These are phyloP conservation scores for Amazona guildingii DNA, from an alignment of 2,113 vertebrate species.

Conservation along the genomic window DNA sequence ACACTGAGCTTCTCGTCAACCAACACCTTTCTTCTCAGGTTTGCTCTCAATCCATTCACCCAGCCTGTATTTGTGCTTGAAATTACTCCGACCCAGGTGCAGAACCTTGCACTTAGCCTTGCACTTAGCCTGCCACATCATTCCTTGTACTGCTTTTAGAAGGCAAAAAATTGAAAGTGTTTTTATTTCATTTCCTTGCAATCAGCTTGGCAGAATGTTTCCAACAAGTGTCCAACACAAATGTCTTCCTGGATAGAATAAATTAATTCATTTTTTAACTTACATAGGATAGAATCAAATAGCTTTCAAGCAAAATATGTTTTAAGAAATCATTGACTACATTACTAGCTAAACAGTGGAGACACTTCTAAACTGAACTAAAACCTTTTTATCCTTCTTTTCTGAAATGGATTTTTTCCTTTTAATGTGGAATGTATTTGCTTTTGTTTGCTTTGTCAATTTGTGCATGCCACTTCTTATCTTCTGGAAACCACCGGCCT, in stretches of 20 bases:
- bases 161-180: not conserved
- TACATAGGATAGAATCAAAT: not conserved
- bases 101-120: not conserved
- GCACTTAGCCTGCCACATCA: not conserved
- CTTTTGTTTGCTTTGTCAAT: not conserved
- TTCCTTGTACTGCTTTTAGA: not conserved
- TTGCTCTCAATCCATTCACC: not conserved
- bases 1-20: not conserved
- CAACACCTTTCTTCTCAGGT: not conserved
- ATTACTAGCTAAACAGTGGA: fast-evolving
- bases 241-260: not conserved
- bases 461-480: not conserved
- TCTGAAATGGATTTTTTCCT: not conserved
- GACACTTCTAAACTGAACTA: not conserved
- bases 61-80: not conserved
- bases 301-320: not conserved
- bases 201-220: not conserved
- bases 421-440: not conserved
- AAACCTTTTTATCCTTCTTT: not conserved
- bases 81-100: not conserved
- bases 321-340: not conserved
- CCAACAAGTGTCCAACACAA: not conserved
- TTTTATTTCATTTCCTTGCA: not conserved
- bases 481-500: not conserved
- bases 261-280: not conserved